Evolutionary conservation across 2,888 invertebrate species (phyloP).

Genomic region (Anorthoa munda): DNA sequence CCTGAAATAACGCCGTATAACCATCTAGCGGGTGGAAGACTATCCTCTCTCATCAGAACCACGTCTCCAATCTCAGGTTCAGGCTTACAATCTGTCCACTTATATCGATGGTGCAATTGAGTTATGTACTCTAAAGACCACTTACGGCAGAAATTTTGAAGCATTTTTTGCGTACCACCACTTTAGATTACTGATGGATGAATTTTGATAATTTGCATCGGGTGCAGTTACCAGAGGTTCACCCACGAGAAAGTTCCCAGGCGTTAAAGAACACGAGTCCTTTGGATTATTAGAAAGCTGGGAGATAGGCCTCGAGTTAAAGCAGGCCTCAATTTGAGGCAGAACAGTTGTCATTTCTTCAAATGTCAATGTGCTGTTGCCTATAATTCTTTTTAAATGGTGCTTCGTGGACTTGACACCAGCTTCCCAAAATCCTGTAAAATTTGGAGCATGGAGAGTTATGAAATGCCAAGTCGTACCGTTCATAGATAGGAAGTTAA

Average conservation of each 20-base stretch:
- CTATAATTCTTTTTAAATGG: slow-evolving; percentile 13
- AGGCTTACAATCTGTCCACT: slow-evolving; percentile 2
- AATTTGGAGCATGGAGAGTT: slow-evolving; percentile 15
- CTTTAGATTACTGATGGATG: neutral
- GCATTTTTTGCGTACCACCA: slow-evolving; percentile 4
- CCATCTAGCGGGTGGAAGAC: too few species aligned
- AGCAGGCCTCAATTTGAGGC: slow-evolving; percentile 4
- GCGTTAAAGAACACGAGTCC: neutral
- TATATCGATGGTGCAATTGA: slow-evolving; percentile 8
- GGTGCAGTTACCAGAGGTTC: neutral
- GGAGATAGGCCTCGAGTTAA: slow-evolving; percentile 4
- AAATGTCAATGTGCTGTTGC: slow-evolving; percentile 15
- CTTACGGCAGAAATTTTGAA: slow-evolving; percentile 3
- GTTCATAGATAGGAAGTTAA: slow-evolving; percentile 7
- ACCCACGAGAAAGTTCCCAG: slow-evolving; percentile 7
- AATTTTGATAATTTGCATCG: slow-evolving; percentile 4
- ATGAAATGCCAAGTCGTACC: slow-evolving; percentile 12
- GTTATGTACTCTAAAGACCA: slow-evolving; percentile 9
- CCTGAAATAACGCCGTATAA: neutral
- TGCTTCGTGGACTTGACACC: slow-evolving; percentile 6
- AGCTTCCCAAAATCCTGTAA: slow-evolving; percentile 11
- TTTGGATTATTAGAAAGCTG: slow-evolving; percentile 9
- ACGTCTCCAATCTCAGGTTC: slow-evolving; percentile 4
- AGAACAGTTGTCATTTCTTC: slow-evolving; percentile 18
- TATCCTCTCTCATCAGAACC: neutral